phyloP scores from a whole-genome alignment of 2,888 invertebrate genomes.

The Dione vanillae region DNA sequence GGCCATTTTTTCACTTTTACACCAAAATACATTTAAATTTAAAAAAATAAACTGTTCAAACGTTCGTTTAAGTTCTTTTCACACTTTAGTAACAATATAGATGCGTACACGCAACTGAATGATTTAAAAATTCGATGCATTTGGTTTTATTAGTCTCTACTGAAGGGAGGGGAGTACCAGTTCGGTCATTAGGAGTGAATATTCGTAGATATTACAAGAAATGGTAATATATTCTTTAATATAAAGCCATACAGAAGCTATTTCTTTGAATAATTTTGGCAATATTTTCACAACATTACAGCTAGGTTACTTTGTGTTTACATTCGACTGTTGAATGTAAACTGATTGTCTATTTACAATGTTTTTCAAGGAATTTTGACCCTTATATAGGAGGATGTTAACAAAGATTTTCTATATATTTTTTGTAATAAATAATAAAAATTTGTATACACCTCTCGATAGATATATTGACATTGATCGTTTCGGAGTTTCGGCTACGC shows the following conservation, averaged over 20 bases:
- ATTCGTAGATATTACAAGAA: slow-evolving; percentile 22
- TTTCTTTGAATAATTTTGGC: slow-evolving; percentile 21
- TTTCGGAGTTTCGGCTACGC: slow-evolving; percentile 31
- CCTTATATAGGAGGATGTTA: slow-evolving; percentile 4
- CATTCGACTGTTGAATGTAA: slow-evolving; percentile 48
- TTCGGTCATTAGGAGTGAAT: slow-evolving; percentile 51
- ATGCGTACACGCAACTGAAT: slow-evolving; percentile 52
- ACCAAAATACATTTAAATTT: slow-evolving; percentile 41
- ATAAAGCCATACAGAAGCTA: background rate
- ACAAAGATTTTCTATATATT: slow-evolving; percentile 24
- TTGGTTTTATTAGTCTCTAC: slow-evolving; percentile 66
- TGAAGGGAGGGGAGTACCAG: slow-evolving; percentile 57
- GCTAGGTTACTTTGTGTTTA: background rate
- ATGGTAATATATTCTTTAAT: slow-evolving; percentile 25
- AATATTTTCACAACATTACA: background rate
- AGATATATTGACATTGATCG: slow-evolving; percentile 50
- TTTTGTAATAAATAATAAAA: slow-evolving; percentile 42
- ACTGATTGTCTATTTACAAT: slow-evolving; percentile 32
- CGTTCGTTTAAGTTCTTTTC: too few relatives aligned
- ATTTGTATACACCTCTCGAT: slow-evolving; percentile 51
- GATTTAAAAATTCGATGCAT: slow-evolving; percentile 60
- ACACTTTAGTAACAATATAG: background rate
- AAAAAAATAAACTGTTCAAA: slow-evolving; percentile 31
- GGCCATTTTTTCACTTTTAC: slow-evolving; percentile 69
- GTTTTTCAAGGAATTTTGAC: slow-evolving; percentile 17